phyloP scores from a whole-genome alignment of 2,113 vertebrate genomes.

The Phrynosoma blainvillii region DNA sequence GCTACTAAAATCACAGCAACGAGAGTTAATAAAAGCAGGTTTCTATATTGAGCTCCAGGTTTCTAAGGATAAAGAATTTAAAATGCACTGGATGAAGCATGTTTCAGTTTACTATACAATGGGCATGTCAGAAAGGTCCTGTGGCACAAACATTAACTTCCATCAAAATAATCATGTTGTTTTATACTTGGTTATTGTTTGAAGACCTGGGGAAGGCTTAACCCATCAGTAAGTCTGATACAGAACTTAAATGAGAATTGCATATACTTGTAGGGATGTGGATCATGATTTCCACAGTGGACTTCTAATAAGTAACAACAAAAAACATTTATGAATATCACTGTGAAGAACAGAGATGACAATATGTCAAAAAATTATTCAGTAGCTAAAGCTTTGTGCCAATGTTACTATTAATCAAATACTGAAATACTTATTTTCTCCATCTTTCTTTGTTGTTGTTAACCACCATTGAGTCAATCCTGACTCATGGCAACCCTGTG shows the following conservation, averaged over 20 bases:
- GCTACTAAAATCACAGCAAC: neutral
- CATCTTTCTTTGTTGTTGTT: too few species aligned
- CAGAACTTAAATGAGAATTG: constrained; percentile 7
- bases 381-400: neutral
- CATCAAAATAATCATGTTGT: constrained; percentile 22
- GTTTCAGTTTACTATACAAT: constrained; percentile 22
- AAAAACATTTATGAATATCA: constrained; percentile 35
- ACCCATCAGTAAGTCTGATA: constrained; percentile 7
- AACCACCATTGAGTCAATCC: too few species aligned
- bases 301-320: constrained; percentile 31
- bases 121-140: constrained; percentile 25
- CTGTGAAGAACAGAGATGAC: constrained; percentile 44
- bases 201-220: constrained; percentile 15
- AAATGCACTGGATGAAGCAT: constrained; percentile 25
- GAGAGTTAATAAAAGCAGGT: constrained; percentile 10
- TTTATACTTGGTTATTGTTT: constrained; percentile 4
- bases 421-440: too few species aligned
- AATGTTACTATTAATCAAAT: too few species aligned
- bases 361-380: constrained; percentile 45
- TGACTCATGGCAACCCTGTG: too few species aligned
- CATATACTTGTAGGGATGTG: constrained; percentile 43
- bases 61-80: neutral
- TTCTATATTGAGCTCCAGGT: constrained; percentile 26
- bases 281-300: constrained; percentile 40
- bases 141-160: constrained; percentile 20